A percentile compares a stretch with the other conserved stretches of the same genome.
Evolutionary conservation across 2,888 invertebrate species (phyloP).

Genomic region (Thymelicus lineola): DNA sequence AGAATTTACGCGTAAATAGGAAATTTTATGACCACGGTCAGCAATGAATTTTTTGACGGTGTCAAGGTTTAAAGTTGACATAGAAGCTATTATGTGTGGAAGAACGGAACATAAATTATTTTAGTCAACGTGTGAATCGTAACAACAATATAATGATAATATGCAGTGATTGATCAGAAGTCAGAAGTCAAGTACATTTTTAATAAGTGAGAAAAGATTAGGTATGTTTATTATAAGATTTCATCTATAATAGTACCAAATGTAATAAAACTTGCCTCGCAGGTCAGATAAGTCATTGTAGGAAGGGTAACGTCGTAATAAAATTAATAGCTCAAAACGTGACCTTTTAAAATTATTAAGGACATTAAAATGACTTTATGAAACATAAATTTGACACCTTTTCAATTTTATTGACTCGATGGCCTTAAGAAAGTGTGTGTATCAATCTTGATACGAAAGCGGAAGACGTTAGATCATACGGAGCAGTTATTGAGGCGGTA

Average conservation of each 20-base stretch:
- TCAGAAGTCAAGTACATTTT: constrained; percentile 12
- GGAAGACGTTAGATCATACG: constrained; percentile 66
- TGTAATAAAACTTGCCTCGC: neutral
- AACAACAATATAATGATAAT: constrained; percentile 6
- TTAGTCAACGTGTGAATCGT: neutral
- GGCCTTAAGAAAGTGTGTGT: constrained; percentile 75
- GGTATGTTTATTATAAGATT: constrained; percentile 4
- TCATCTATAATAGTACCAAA: neutral
- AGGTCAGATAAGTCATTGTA: constrained; percentile 2
- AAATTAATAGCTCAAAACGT: constrained; percentile 74
- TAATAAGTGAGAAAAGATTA: constrained; percentile 10
- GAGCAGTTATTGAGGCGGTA: constrained; percentile 55
- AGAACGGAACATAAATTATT: constrained; percentile 15
- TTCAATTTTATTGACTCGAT: constrained; percentile 76
- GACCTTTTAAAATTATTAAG: constrained; percentile 68
- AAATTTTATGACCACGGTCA: constrained; percentile 59
- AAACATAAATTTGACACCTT: constrained; percentile 70
- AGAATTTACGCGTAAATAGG: constrained; percentile 67
- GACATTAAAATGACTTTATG: constrained; percentile 66
- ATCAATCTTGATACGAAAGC: constrained; percentile 68
- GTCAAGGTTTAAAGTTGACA: constrained; percentile 64
- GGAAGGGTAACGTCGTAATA: constrained; percentile 73
- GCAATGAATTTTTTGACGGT: constrained; percentile 69
- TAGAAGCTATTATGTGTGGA: constrained; percentile 17
- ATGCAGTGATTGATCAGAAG: constrained; percentile 7